Evolutionary conservation across 1,140 invertebrate species (phyloP).

Genomic region (Heterodera schachtii): DNA sequence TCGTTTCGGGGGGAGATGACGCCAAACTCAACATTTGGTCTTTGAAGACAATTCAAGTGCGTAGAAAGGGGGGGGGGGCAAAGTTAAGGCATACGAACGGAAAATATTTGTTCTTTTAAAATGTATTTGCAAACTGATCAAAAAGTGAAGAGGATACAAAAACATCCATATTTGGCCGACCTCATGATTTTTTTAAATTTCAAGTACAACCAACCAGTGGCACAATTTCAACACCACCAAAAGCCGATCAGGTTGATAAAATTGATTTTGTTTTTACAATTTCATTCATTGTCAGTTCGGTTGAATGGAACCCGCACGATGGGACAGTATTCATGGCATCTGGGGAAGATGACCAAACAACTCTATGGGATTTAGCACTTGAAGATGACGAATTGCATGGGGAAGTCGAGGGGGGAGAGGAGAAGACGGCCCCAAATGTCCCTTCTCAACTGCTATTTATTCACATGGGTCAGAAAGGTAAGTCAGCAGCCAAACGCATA

Average conservation of each 20-base stretch:
- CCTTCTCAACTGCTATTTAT: slow-evolving; percentile 95
- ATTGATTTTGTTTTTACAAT: neutral
- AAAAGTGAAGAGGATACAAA: no score
- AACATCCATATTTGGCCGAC: no score
- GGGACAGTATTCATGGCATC: slow-evolving; percentile 87
- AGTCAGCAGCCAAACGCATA: neutral
- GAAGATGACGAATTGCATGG: slow-evolving; percentile 69
- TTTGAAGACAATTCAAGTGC: slow-evolving; percentile 79
- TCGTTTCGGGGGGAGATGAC: slow-evolving; percentile 93
- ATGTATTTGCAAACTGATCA: neutral
- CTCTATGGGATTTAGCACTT: slow-evolving; percentile 91
- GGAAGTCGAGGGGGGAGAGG: slow-evolving; percentile 2
- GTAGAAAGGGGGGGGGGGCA: no score
- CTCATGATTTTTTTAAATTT: slow-evolving; percentile 2
- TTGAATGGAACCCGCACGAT: slow-evolving; percentile 94
- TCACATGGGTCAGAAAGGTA: slow-evolving; percentile 86
- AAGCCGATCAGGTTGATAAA: slow-evolving; percentile 79
- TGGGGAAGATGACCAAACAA: slow-evolving; percentile 92
- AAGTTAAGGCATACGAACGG: slow-evolving; percentile 2
- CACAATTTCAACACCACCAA: slow-evolving; percentile 88
- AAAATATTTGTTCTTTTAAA: neutral
- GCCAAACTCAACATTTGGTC: slow-evolving; percentile 93
- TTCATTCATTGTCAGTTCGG: slow-evolving; percentile 73
- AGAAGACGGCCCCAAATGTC: slow-evolving; percentile 54
- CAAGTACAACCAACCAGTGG: slow-evolving; percentile 74